Conservation (phyloP, 2,888 invertebrate species). For the Philereme transversata region DNA sequence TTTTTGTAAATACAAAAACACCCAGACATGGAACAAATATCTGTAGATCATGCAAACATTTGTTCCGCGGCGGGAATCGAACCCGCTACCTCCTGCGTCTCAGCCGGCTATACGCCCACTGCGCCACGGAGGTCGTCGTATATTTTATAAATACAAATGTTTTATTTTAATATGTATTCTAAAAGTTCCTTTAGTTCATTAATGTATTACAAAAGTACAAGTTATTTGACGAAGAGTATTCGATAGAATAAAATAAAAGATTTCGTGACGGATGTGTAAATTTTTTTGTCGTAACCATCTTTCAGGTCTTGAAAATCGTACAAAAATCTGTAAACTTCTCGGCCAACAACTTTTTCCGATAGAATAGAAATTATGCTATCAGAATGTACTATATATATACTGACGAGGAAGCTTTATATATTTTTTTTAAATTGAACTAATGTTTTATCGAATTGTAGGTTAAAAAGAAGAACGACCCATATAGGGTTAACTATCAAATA, state of each 20-base stretch:
- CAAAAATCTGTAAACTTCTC: slow-evolving; percentile 26
- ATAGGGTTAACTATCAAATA: no score
- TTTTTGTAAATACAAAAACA: no score
- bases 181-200: slow-evolving; percentile 14
- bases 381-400: slow-evolving; percentile 11
- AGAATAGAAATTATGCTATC: slow-evolving; percentile 17
- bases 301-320: slow-evolving; percentile 24
- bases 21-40: no score
- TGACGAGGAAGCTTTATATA: no score
- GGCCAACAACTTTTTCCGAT: slow-evolving; percentile 7
- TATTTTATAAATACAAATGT: slow-evolving; percentile 19
- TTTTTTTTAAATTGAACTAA: no score
- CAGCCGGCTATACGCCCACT: no score
- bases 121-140: no score
- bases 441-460: no score
- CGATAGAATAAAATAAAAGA: slow-evolving; percentile 29
- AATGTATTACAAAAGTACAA: slow-evolving; percentile 20
- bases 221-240: slow-evolving; percentile 25
- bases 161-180: slow-evolving; percentile 14
- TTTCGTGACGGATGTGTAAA: slow-evolving; percentile 26
- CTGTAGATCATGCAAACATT: no score
- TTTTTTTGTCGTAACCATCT: slow-evolving; percentile 22
- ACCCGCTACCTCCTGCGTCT: no score
- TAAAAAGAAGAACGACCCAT: no score
- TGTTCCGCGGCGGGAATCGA: no score